A percentile compares a stretch with the other conserved stretches of the same genome.
phyloP scores from a whole-genome alignment of 1,140 invertebrate genomes.

The Hylaeus volcanicus region DNA sequence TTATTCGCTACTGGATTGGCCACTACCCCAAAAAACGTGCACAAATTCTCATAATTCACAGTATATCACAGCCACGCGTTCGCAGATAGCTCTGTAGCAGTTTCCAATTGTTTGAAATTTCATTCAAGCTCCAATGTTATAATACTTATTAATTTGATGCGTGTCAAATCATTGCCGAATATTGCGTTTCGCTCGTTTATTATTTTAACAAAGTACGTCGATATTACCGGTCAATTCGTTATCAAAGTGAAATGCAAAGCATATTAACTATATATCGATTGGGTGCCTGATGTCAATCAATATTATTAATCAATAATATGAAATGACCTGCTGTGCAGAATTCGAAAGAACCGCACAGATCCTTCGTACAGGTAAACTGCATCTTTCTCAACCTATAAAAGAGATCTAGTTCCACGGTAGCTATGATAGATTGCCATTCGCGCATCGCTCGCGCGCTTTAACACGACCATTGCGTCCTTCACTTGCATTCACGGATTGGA shows the following conservation, averaged over 20 bases:
- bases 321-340: no score
- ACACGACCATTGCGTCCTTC: neutral
- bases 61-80: neutral
- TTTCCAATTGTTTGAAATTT: conserved; percentile 32
- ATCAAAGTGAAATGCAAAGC: conserved; percentile 20
- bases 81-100: conserved; percentile 6
- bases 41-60: conserved; percentile 19
- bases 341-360: no score
- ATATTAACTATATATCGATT: conserved; percentile 8
- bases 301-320: conserved; percentile 9
- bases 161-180: conserved; percentile 33
- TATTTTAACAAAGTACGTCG: conserved; percentile 38
- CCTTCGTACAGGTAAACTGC: no score
- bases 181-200: neutral
- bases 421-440: no score
- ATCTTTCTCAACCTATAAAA: no score
- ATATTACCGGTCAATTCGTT: conserved; percentile 1
- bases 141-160: conserved; percentile 45
- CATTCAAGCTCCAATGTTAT: neutral
- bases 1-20: neutral
- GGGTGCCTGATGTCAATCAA: neutral
- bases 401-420: no score
- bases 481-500: conserved; percentile 47
- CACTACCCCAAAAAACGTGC: conserved; percentile 5
- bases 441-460: no score